Conservation (phyloP, 64 coral and sea anemone genomes). For the Stichodactyla mertensii region DNA sequence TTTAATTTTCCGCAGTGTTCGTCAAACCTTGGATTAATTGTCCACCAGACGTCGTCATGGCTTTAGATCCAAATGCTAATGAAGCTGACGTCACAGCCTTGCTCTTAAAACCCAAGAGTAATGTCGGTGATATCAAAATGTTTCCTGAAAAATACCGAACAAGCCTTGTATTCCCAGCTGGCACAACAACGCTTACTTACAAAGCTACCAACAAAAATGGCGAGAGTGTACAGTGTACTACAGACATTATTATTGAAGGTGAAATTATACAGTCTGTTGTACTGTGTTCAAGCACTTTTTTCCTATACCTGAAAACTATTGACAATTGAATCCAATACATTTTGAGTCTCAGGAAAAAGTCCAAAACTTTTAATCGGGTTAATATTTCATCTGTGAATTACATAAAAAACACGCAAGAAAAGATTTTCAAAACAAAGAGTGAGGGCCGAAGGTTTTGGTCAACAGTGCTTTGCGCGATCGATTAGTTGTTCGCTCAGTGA, state of each 20-base stretch:
- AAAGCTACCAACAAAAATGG: conserved; percentile 58
- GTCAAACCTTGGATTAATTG: conserved; percentile 72
- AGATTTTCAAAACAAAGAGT: too few species aligned
- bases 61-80: conserved; percentile 25
- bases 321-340: background rate
- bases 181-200: conserved; percentile 43
- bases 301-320: too few species aligned
- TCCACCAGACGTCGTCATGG: conserved; percentile 36
- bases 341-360: background rate
- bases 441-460: too few species aligned
- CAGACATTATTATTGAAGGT: conserved; percentile 64
- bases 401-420: too few species aligned
- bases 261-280: background rate
- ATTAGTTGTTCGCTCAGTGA: too few species aligned
- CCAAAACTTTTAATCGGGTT: too few species aligned
- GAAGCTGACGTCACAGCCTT: conserved; percentile 40
- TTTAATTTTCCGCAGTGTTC: conserved; percentile 31
- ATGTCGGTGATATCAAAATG: conserved; percentile 41
- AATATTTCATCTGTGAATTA: too few species aligned
- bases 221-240: conserved; percentile 43
- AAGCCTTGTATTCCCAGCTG: conserved; percentile 57
- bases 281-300: background rate
- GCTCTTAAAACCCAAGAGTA: conserved; percentile 34
- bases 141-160: conserved; percentile 58
- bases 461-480: too few species aligned